Percentiles rank a stretch among this genome's conserved stretches.
These are phyloP conservation scores for Tadarida brasiliensis DNA, from an alignment of 2,797 vertebrate genomes.

Conservation along the genomic window DNA sequence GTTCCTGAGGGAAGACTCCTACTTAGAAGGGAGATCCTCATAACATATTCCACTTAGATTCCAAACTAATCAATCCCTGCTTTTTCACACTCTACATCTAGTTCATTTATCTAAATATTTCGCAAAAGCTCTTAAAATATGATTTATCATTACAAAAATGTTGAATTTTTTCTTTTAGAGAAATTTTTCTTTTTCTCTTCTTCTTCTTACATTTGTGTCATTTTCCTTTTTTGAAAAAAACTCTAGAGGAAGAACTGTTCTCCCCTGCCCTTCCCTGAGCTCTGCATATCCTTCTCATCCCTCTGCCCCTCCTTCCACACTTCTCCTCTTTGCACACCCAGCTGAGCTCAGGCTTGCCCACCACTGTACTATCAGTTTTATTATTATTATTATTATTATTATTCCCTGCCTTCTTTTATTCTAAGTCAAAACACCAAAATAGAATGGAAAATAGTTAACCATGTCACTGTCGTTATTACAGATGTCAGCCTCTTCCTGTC, in stretches of 20 bases:
- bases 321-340: no score
- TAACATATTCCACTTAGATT: neutral
- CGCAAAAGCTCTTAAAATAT: neutral
- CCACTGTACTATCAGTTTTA: no score
- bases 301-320: neutral
- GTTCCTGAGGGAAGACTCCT: neutral
- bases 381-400: neutral
- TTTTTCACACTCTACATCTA: neutral
- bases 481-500: neutral
- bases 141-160: neutral
- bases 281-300: neutral
- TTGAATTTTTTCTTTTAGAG: neutral
- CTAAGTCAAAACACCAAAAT: neutral
- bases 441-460: neutral
- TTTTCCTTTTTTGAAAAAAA: neutral
- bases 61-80: neutral
- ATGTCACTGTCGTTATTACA: neutral
- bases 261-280: neutral
- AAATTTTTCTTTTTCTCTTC: neutral
- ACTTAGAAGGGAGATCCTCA: neutral
- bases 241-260: neutral
- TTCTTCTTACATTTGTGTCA: neutral
- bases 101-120: conserved; percentile 18
- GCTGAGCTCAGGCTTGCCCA: neutral
- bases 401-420: neutral